These are phyloP conservation scores for Watsonalla cultraria DNA, from an alignment of 2,888 invertebrate species.

Conservation along the genomic window DNA sequence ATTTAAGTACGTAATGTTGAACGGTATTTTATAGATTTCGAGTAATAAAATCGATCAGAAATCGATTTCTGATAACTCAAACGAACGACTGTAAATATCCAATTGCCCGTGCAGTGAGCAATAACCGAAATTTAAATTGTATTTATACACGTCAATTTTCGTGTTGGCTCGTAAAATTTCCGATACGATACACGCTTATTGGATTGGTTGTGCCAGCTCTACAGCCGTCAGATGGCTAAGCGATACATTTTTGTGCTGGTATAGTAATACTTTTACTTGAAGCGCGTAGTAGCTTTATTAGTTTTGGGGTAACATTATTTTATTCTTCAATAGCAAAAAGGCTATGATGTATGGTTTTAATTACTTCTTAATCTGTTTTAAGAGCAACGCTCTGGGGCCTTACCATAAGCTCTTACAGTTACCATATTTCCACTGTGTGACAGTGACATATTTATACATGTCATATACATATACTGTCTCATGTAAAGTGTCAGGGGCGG, in stretches of 20 bases:
- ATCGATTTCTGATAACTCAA: background rate
- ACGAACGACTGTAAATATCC: background rate
- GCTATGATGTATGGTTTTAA: too few relatives aligned
- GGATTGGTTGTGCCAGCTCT: conserved; percentile 32
- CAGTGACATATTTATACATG: too few relatives aligned
- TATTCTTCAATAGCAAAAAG: too few relatives aligned
- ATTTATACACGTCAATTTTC: conserved; percentile 61
- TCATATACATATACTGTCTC: too few relatives aligned
- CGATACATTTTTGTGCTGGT: conserved; percentile 42
- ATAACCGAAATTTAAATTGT: conserved; percentile 55
- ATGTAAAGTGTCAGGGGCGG: too few relatives aligned
- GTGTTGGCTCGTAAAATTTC: conserved; percentile 53
- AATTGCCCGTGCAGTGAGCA: conserved; percentile 22
- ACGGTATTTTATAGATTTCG: background rate
- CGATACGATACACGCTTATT: conserved; percentile 32
- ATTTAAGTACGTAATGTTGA: background rate
- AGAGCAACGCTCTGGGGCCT: too few relatives aligned
- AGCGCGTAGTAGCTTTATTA: too few relatives aligned
- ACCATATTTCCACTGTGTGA: too few relatives aligned
- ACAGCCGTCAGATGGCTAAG: conserved; percentile 43
- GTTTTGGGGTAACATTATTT: too few relatives aligned
- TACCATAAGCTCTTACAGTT: too few relatives aligned
- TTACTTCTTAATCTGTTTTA: too few relatives aligned
- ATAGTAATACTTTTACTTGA: conserved; percentile 24
- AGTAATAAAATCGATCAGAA: background rate